Evolutionary conservation across 2,113 vertebrate species (phyloP).

Genomic region (Climacteris rufus): DNA sequence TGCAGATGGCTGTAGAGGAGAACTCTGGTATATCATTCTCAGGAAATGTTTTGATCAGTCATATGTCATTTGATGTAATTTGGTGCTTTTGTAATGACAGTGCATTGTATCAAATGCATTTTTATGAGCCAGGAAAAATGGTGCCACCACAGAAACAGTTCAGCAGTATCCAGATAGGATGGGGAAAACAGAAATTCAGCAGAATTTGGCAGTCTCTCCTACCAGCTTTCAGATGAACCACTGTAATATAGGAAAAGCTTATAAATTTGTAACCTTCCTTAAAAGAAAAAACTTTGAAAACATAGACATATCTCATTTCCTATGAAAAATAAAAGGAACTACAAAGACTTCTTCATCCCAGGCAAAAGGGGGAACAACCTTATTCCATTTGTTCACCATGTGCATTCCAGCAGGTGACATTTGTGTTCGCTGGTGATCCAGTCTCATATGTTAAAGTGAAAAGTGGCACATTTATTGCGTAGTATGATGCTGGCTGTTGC

Average conservation of each 20-base stretch:
- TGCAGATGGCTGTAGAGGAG: neutral
- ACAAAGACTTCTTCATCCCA: neutral
- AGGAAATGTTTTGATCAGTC: conserved; percentile 1
- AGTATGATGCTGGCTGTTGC: neutral
- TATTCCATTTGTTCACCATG: neutral
- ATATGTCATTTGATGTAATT: neutral
- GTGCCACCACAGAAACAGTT: neutral
- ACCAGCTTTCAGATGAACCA: neutral
- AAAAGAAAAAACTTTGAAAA: neutral
- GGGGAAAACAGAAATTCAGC: neutral
- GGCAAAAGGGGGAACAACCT: neutral
- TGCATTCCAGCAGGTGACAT: neutral
- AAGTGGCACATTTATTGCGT: neutral
- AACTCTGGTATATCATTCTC: neutral
- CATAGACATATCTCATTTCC: neutral
- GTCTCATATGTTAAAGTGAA: neutral
- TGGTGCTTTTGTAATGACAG: neutral
- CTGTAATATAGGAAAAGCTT: neutral
- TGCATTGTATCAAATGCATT: neutral
- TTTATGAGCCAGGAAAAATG: neutral
- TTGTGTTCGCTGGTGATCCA: neutral
- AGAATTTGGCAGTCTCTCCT: neutral
- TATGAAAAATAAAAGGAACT: neutral
- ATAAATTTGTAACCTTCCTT: neutral
- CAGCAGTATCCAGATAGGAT: neutral